A percentile compares a stretch with the other conserved stretches of the same genome.
phyloP scores from a whole-genome alignment of 2,113 vertebrate species.

The Colaptes auratus region DNA sequence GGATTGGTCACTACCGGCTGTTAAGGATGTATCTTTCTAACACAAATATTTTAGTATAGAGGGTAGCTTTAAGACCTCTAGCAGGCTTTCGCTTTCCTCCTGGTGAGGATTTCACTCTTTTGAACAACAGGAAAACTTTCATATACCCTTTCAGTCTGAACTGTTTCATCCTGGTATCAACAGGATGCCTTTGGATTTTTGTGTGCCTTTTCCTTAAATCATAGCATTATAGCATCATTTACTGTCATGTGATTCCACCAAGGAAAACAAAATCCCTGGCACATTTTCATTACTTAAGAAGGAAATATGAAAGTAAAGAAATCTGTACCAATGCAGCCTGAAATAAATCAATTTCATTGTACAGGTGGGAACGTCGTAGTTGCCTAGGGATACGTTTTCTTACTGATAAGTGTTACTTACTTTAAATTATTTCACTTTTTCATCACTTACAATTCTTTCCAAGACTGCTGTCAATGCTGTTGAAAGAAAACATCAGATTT shows the following conservation, averaged over 20 bases:
- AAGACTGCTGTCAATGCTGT: neutral
- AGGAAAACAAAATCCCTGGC: neutral
- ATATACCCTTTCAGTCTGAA: neutral
- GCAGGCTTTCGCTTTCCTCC: neutral
- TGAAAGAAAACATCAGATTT: neutral
- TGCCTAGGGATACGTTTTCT: neutral
- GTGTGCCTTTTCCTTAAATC: neutral
- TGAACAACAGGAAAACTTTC: neutral
- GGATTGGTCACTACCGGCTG: neutral
- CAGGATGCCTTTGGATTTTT: neutral
- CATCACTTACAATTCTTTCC: neutral
- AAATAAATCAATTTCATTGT: neutral
- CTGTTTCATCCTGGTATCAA: neutral
- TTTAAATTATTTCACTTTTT: neutral
- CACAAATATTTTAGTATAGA: neutral
- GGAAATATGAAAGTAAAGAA: neutral
- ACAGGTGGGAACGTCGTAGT: neutral
- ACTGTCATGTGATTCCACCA: neutral
- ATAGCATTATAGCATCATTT: neutral
- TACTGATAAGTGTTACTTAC: neutral
- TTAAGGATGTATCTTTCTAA: accelerated
- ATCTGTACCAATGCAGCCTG: neutral
- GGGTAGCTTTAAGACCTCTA: neutral
- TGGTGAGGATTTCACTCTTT: neutral
- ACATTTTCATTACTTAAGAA: neutral